Conservation (phyloP, 2,797 vertebrate species). For the Poecilia gillii region DNA sequence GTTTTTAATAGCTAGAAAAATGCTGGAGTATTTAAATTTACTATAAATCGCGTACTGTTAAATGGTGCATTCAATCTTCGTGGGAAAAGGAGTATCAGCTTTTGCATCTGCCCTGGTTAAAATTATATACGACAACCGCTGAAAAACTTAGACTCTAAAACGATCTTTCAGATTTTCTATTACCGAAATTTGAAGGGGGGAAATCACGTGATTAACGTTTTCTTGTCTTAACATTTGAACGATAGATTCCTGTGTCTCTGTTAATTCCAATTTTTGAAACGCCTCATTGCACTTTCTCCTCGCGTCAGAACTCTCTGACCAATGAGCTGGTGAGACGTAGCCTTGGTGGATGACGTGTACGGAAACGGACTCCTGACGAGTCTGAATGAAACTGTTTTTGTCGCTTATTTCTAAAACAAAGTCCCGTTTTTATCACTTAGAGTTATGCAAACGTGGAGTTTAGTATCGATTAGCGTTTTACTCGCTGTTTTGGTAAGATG, state of each 20-base stretch:
- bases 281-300: not conserved
- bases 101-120: not conserved
- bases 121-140: not conserved
- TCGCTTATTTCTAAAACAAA: constrained; percentile 21
- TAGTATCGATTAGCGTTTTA: constrained; percentile 82
- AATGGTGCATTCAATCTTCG: not conserved
- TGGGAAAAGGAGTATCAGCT: not conserved
- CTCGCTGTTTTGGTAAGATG: constrained; percentile 88
- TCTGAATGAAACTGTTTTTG: constrained; percentile 18
- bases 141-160: not conserved
- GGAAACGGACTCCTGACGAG: constrained; percentile 32
- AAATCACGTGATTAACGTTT: not conserved
- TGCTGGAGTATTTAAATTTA: not conserved
- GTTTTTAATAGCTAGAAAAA: not conserved
- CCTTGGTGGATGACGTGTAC: constrained; percentile 47
- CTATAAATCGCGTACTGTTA: not conserved
- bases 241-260: not conserved
- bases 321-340: constrained; percentile 61
- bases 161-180: not conserved
- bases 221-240: not conserved
- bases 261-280: constrained; percentile 30
- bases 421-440: not conserved
- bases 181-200: not conserved
- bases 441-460: constrained; percentile 88
- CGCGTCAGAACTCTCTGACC: constrained; percentile 41